Conservation (phyloP, 1,140 invertebrate species). For the Hyles euphorbiae region DNA sequence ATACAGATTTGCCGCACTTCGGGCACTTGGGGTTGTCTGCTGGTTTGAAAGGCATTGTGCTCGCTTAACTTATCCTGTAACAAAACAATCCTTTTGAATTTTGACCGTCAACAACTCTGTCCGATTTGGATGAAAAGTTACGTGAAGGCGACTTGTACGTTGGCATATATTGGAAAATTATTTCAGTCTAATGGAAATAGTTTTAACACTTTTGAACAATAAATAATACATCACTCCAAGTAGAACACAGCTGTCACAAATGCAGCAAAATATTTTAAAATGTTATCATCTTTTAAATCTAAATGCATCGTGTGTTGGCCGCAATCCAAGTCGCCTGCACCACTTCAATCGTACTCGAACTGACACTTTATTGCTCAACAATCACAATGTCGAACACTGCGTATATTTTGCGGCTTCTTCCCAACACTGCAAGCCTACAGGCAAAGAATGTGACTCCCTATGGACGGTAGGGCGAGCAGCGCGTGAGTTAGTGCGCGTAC, state of each 20-base stretch:
- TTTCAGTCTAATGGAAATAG: no score
- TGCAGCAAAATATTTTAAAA: constrained; percentile 10
- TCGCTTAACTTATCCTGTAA: constrained; percentile 78
- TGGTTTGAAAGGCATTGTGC: constrained; percentile 98
- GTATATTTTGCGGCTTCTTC: constrained; percentile 39
- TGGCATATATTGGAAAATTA: background rate
- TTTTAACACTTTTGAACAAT: no score
- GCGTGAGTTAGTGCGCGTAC: constrained; percentile 43
- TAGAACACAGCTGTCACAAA: constrained; percentile 18
- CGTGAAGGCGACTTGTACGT: constrained; percentile 20
- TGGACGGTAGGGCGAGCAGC: constrained; percentile 44
- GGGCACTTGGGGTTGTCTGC: constrained; percentile 97
- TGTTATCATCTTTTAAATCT: constrained; percentile 15
- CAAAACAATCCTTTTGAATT: constrained; percentile 29
- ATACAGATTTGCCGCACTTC: constrained; percentile 98
- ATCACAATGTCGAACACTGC: constrained; percentile 42
- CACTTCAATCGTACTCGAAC: constrained; percentile 52
- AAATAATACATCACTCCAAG: constrained; percentile 1
- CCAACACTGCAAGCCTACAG: constrained; percentile 26
- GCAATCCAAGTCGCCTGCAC: constrained; percentile 63
- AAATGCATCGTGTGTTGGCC: constrained; percentile 56
- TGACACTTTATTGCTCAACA: constrained; percentile 59
- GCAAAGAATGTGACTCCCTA: constrained; percentile 29
- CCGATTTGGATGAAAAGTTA: background rate
- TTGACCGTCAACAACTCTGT: no score